Percentiles rank a stretch among this genome's conserved stretches.
Evolutionary conservation across 1,140 invertebrate genomes (phyloP).

Genomic region (Wasmannia auropunctata): DNA sequence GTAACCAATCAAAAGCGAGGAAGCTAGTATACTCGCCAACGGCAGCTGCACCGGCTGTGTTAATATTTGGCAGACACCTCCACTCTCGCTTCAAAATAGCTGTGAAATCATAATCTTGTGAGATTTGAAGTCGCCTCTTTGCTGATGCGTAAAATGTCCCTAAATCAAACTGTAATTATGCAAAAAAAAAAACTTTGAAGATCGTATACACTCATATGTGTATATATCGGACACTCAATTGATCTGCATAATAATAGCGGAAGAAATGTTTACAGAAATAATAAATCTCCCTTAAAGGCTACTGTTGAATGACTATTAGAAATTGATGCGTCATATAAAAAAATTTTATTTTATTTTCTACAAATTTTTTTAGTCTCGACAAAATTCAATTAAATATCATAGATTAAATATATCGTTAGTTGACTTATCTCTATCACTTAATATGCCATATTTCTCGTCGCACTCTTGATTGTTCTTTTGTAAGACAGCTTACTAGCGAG

Average conservation of each 20-base stretch:
- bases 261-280: not conserved
- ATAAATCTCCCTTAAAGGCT: slow-evolving; percentile 63
- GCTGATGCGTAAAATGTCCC: not conserved
- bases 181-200: not conserved
- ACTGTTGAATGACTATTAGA: no score
- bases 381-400: not conserved
- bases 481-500: not conserved
- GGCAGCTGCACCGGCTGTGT: slow-evolving; percentile 70
- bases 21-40: slow-evolving; percentile 26
- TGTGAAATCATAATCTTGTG: slow-evolving; percentile 31
- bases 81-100: slow-evolving; percentile 52
- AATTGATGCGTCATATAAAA: not conserved
- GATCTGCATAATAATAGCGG: not conserved
- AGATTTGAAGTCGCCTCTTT: slow-evolving; percentile 40
- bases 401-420: not conserved
- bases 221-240: not conserved
- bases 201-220: not conserved
- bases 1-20: not conserved
- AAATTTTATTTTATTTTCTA: not conserved
- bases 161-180: not conserved
- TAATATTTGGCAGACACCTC: slow-evolving; percentile 72
- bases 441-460: not conserved
- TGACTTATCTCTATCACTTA: not conserved
- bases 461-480: not conserved
- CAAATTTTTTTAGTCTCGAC: not conserved